Percentiles rank a stretch among this genome's conserved stretches.
phyloP scores from a whole-genome alignment of 2,113 vertebrate species.

The Siniperca chuatsi region DNA sequence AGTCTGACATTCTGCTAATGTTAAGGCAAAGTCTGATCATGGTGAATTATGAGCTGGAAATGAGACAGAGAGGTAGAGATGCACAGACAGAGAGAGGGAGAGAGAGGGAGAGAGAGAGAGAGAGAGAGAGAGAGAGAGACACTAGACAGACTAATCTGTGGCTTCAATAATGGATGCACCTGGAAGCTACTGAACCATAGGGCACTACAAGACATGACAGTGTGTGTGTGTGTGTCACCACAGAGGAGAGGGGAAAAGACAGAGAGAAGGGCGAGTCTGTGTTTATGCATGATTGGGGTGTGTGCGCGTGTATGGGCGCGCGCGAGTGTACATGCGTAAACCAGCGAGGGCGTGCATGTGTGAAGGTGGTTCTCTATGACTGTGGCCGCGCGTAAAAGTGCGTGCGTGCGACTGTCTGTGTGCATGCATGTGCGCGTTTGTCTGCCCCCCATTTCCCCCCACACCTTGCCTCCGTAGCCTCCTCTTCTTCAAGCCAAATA shows the following conservation, averaged over 20 bases:
- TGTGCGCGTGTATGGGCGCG: constrained; percentile 15
- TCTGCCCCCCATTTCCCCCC: not conserved
- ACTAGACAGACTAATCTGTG: constrained; percentile 69
- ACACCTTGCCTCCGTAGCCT: constrained; percentile 97
- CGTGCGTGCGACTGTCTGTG: constrained; percentile 9
- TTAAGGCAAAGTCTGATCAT: constrained; percentile 24
- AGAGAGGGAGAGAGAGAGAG: constrained; percentile 44
- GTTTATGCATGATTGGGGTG: constrained; percentile 38
- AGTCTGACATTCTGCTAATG: not conserved
- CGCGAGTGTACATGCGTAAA: not conserved
- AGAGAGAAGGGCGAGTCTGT: constrained; percentile 32
- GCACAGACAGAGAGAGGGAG: constrained; percentile 14
- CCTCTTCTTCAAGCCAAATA: constrained; percentile 98
- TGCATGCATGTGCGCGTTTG: constrained; percentile 34
- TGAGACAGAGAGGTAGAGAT: constrained; percentile 47
- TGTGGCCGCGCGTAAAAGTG: constrained; percentile 27
- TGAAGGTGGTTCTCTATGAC: constrained; percentile 10
- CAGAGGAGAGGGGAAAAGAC: not conserved
- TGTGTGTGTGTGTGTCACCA: constrained; percentile 44
- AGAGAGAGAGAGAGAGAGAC: constrained; percentile 40
- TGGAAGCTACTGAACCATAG: constrained; percentile 73
- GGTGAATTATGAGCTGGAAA: constrained; percentile 52
- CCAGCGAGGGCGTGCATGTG: constrained; percentile 38
- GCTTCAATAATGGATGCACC: constrained; percentile 78
- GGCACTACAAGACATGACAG: constrained; percentile 70